Evolutionary conservation across 2,113 vertebrate genomes (phyloP).

Genomic region (Tricholaema leucomelas): DNA sequence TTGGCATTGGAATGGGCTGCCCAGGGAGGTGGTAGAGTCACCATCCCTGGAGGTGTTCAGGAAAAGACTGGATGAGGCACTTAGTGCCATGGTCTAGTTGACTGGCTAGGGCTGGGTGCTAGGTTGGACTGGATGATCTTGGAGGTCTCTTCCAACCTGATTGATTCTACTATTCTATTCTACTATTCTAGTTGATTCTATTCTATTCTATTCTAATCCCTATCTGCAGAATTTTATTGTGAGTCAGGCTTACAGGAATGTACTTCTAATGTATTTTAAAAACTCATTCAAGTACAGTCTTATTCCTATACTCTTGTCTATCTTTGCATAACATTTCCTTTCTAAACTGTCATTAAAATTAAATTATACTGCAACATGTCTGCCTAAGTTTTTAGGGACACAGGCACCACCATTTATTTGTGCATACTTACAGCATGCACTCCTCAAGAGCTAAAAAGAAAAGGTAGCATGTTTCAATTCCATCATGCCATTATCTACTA

Average conservation of each 20-base stretch:
- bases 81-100: too few species aligned
- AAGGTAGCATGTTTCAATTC: neutral
- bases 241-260: neutral
- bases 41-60: too few species aligned
- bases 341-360: neutral
- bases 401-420: neutral
- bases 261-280: neutral
- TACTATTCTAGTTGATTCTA: too few species aligned
- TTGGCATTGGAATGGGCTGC: too few species aligned
- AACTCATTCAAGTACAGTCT: neutral
- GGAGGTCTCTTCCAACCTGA: too few species aligned
- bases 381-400: neutral
- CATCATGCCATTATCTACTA: neutral
- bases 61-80: too few species aligned
- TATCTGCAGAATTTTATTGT: neutral
- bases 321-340: neutral
- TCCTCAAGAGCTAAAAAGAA: neutral
- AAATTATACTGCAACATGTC: neutral
- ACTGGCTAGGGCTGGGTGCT: too few species aligned
- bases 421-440: neutral
- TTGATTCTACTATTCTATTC: too few species aligned
- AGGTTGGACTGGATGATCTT: too few species aligned
- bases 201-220: too few species aligned
- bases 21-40: too few species aligned
- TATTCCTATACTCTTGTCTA: neutral